Evolutionary conservation across 2,797 vertebrate species (phyloP).

Genomic region (Hyperoplus lanceolatus): DNA sequence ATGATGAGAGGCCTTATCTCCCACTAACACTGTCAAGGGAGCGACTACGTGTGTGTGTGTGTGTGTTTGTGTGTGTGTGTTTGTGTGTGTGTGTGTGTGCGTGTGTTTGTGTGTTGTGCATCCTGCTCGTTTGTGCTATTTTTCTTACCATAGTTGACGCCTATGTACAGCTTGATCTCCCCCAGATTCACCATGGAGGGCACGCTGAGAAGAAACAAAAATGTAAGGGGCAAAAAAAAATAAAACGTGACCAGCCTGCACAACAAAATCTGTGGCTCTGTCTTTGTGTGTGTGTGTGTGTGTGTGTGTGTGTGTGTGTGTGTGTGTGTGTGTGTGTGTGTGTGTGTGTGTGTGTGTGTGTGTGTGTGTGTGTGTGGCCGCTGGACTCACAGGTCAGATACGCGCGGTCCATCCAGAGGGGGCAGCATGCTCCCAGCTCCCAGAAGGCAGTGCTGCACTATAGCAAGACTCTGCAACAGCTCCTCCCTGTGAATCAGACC

Average conservation of each 20-base stretch:
- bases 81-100: slow-evolving; percentile 13
- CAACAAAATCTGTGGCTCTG: neutral
- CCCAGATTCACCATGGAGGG: slow-evolving; percentile 93
- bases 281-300: neutral
- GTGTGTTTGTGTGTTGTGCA: neutral
- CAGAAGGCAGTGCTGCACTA: slow-evolving; percentile 95
- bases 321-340: neutral
- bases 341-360: slow-evolving; percentile 9
- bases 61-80: neutral
- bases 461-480: slow-evolving; percentile 93
- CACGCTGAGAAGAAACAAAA: slow-evolving; percentile 82
- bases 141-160: slow-evolving; percentile 91
- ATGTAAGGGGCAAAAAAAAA: neutral
- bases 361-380: slow-evolving; percentile 12
- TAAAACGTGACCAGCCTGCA: slow-evolving; percentile 22
- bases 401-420: slow-evolving; percentile 90
- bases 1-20: slow-evolving; percentile 59
- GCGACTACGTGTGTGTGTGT: slow-evolving; percentile 17
- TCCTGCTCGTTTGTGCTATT: neutral
- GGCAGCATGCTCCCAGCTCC: slow-evolving; percentile 95
- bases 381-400: slow-evolving; percentile 92
- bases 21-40: slow-evolving; percentile 13
- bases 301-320: slow-evolving; percentile 2
- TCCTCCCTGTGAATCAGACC: slow-evolving; percentile 89
- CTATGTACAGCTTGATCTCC: slow-evolving; percentile 92